Conservation (phyloP, 2,888 invertebrate genomes). For the Diarsia dahlii region DNA sequence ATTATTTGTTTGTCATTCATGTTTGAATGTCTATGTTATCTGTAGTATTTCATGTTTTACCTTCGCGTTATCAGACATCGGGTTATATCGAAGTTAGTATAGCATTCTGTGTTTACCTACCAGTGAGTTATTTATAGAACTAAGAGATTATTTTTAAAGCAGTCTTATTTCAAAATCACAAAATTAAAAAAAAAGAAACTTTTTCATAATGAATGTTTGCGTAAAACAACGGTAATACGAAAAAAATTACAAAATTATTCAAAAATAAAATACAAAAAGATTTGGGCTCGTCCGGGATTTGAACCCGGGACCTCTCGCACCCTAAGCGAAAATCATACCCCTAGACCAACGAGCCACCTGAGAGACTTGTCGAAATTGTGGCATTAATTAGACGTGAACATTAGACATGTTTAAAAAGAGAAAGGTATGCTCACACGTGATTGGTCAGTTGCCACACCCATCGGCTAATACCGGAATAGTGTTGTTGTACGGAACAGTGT, state of each 20-base stretch:
- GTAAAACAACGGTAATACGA: not conserved
- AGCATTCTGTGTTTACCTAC: not conserved
- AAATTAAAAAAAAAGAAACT: not conserved
- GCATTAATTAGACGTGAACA: not conserved
- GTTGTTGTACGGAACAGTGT: conserved; percentile 1
- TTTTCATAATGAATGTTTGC: rapidly evolving
- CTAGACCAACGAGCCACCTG: conserved; percentile 90
- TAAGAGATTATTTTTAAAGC: not conserved
- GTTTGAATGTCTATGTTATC: not conserved
- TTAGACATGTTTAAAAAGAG: conserved; percentile 46
- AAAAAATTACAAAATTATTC: rapidly evolving
- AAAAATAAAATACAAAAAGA: conserved; percentile 45
- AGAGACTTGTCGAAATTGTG: rapidly evolving
- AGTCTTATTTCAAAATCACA: not conserved
- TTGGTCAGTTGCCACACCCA: conserved; percentile 21
- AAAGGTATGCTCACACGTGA: conserved; percentile 46
- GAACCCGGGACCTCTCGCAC: conserved; percentile 91
- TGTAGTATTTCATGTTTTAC: conserved; percentile 5
- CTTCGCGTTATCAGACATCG: conserved; percentile 4
- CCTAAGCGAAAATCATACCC: conserved; percentile 91
- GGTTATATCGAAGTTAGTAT: not conserved
- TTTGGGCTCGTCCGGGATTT: conserved; percentile 89
- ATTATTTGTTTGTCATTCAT: not conserved
- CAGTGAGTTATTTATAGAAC: too few relatives aligned
- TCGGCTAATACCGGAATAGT: not conserved